These are phyloP conservation scores for Uromys caudimaculatus DNA, from an alignment of 2,797 vertebrate species.

Conservation along the genomic window DNA sequence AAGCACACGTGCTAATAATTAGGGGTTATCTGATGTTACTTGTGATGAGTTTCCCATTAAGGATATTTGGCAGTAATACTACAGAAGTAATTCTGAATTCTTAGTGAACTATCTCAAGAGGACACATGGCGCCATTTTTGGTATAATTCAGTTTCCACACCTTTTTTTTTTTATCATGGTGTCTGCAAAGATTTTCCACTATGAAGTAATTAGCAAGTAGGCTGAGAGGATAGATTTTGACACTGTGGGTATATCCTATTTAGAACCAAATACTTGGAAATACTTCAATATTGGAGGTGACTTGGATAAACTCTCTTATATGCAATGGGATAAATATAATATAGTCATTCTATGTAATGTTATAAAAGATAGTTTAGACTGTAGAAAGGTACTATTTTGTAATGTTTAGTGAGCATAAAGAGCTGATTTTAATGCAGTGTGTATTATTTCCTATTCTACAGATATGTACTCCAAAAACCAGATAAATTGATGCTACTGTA, in stretches of 20 bases:
- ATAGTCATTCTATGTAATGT: background rate
- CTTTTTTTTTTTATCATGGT: background rate
- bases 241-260: background rate
- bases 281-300: background rate
- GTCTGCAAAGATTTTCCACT: background rate
- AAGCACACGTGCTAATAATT: background rate
- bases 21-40: conserved; percentile 3
- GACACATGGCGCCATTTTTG: background rate
- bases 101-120: background rate
- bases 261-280: background rate
- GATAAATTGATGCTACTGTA: background rate
- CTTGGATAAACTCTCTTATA: background rate
- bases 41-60: conserved; percentile 19
- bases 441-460: background rate
- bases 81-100: conserved; percentile 37
- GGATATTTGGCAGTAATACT: background rate
- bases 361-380: background rate
- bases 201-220: background rate
- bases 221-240: background rate
- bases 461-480: background rate
- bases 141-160: background rate
- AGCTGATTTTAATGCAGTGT: background rate
- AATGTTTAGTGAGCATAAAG: background rate
- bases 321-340: background rate
- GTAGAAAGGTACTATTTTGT: background rate